Base-by-base conservation (phyloP, 2,797 vertebrate species). In the Mareca strepera region DNA sequence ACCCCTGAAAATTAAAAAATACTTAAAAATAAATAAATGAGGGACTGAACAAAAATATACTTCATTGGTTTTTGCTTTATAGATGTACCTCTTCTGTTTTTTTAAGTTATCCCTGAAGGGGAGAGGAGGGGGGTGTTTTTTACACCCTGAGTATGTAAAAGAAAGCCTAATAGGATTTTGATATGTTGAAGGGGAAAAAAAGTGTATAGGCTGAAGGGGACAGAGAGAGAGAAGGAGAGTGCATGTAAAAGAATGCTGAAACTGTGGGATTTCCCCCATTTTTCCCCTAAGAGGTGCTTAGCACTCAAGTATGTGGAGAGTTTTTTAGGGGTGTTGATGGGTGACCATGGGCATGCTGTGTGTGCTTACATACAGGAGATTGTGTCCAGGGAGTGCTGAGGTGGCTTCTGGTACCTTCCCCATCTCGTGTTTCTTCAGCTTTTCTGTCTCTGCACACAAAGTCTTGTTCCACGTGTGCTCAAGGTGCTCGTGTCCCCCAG, bases 111-210 rank as follows among this genome's bases (percentile, higher is more conserved):
- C n/a, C 5, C 7, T 59, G 58, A 52, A 66, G 44, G 11, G 23
- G 25, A 43, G 2, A 9, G 64, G 2, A 9, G 64, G 25, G 0
- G 25, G 20, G 12, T 53, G 41, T 85, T 44, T 28, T 0, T 2
- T 55, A 48, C 11, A 41, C 37, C 37, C 37, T 20, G 39, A 62
- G 8, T n/a, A 11, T 7, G 33, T 39, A 75, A 83, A 9, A 1
- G 63, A 22, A 8, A 28, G 46, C 9, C 21, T 3, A 48, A 55
- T 39, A 22, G 5, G 10, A 35, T 56, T 75, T 78, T 52, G 14
- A 37, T 59, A 17, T 14, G 6, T 25, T 56, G 35, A 67, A 82
- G 26, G 26, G 33, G 33, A 39, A 33, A 58, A 33, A 13, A 4
- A 17, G 6, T 23, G 4, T 39, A 6, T 58, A 26, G 11, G 29